Evolutionary conservation across 2,113 vertebrate genomes (phyloP).

Genomic region (Himantopus leucocephalus): DNA sequence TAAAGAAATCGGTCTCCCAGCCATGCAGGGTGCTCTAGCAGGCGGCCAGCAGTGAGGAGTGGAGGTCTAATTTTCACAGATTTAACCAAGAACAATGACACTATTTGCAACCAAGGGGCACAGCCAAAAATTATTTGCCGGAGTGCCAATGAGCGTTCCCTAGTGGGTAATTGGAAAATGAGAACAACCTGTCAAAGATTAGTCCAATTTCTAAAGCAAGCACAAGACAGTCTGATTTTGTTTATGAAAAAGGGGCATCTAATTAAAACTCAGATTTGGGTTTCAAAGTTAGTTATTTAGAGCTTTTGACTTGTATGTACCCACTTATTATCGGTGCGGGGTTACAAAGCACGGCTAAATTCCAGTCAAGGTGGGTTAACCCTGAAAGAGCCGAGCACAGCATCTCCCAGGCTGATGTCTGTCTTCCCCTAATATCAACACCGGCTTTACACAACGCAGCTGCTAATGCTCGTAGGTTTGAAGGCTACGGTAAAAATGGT

Average conservation of each 20-base stretch:
- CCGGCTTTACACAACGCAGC: constrained; percentile 12
- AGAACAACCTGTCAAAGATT: constrained; percentile 68
- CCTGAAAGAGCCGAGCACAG: not conserved
- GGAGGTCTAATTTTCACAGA: constrained; percentile 32
- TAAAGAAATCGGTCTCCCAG: constrained; percentile 10
- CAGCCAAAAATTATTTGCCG: constrained; percentile 46
- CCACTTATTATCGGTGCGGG: not conserved
- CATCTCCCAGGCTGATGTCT: constrained; percentile 5
- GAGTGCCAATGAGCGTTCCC: constrained; percentile 29
- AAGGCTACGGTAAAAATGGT: not conserved
- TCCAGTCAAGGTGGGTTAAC: not conserved
- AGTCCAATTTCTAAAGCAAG: constrained; percentile 59
- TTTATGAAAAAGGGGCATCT: constrained; percentile 24
- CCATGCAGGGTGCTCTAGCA: constrained; percentile 15
- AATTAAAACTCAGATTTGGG: constrained; percentile 30
- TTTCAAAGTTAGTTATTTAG: constrained; percentile 27
- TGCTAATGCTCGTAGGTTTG: constrained; percentile 41
- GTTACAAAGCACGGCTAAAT: not conserved
- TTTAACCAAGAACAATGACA: constrained; percentile 62
- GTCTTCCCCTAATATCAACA: not conserved
- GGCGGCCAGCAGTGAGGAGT: not conserved
- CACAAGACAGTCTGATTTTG: constrained; percentile 38
- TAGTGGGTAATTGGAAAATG: constrained; percentile 49
- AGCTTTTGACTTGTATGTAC: not conserved
- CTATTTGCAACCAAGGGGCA: constrained; percentile 25